Evolutionary conservation across 2,888 invertebrate species (phyloP).

Genomic region (Crioceris asparagi): DNA sequence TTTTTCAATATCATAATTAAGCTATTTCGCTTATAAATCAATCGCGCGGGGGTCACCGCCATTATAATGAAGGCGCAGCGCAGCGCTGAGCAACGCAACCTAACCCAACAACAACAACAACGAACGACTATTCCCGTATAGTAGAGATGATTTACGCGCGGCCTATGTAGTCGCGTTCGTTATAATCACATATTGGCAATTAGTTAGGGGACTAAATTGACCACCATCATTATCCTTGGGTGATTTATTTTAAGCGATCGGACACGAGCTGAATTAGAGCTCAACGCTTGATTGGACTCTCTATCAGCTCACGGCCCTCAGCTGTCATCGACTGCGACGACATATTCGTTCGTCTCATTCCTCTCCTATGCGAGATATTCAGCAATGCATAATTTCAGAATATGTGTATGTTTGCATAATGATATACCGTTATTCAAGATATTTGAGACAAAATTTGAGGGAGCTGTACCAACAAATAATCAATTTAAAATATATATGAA

Average conservation of each 20-base stretch:
- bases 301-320: too few relatives aligned
- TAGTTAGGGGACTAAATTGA: constrained; percentile 40
- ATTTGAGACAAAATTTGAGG: too few relatives aligned
- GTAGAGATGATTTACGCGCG: constrained; percentile 31
- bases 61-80: constrained; percentile 15
- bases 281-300: too few relatives aligned
- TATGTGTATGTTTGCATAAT: too few relatives aligned
- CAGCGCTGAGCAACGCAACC: constrained; percentile 4
- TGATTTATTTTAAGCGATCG: constrained; percentile 39
- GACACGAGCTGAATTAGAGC: constrained; percentile 36
- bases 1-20: constrained; percentile 7
- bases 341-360: too few relatives aligned
- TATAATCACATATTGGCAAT: constrained; percentile 41
- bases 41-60: too few relatives aligned
- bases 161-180: constrained; percentile 34
- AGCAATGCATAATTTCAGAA: too few relatives aligned
- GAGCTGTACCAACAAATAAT: too few relatives aligned
- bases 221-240: constrained; percentile 39
- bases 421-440: too few relatives aligned
- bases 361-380: too few relatives aligned
- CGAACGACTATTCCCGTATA: neutral
- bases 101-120: neutral
- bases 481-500: too few relatives aligned
- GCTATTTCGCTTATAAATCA: constrained; percentile 13
- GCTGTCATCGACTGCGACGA: too few relatives aligned